Evolutionary conservation across 1,140 invertebrate species (phyloP), one percentile per base, ranked within the genome.

Genomic region (Pogonomyrmex barbatus): DNA sequence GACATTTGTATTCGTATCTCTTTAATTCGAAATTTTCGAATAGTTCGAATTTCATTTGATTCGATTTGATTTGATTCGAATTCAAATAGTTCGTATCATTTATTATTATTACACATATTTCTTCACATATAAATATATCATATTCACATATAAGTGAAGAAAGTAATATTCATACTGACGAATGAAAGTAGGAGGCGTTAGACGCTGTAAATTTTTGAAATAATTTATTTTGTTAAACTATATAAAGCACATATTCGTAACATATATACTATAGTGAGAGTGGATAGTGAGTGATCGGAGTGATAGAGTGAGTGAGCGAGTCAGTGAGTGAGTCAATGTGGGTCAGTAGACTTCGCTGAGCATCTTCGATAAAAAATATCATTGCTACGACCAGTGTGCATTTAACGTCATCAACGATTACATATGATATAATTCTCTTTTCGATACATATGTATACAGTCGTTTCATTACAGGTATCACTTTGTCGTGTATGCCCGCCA

Each of bases 221-320:
- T 92, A 87, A 91, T 93, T 93, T 93, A 93, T 93, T 93, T 93
- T 92, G 90, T 92, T 92, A 92, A 92, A 93, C 91, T 92, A 92
- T 93, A 93, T 92, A 93, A 93, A 93, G 92, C 92, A 92, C 89
- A 92, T 92, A 92, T 92, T 92, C 90, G 90, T 92, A 92, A 92
- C 75, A 79, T 79, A 85, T 91, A 92, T 85, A 91, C 86, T 92
- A 90, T 92, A 88, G 87, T 87, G 90, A 92, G 89, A 92, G 89
- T 91, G 88, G 42, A 14, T 73, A 91, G 78, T 89, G 87, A 90
- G 87, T 92, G 87, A 90, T 88, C 33, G 67, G 70, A 89, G 67
- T 84, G 88, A 83, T 24, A 63, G 87, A 88, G 79, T 88, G 87
- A 88, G 86, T 90, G 91, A 89, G 85, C 87, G 70, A 87, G 73